A percentile compares a stretch with the other conserved stretches of the same genome.
phyloP scores from a whole-genome alignment of 2,888 invertebrate genomes.

The Cabera pusaria region DNA sequence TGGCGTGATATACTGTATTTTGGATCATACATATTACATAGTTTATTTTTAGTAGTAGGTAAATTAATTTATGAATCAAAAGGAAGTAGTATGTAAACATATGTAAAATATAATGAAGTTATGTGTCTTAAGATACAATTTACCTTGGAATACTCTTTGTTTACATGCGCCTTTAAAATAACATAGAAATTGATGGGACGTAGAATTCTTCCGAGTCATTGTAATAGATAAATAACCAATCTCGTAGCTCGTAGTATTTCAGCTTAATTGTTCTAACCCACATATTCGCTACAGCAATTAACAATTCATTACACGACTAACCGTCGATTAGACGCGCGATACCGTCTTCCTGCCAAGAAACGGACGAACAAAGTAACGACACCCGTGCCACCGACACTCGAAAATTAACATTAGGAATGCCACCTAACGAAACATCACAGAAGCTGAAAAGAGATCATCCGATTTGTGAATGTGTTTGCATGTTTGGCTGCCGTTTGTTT shows the following conservation, averaged over 20 bases:
- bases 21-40: constrained; percentile 32
- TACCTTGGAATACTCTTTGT: no score
- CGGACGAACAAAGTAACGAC: constrained; percentile 51
- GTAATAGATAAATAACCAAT: constrained; percentile 8
- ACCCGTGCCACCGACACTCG: constrained; percentile 60
- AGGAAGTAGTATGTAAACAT: constrained; percentile 24
- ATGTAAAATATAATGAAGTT: no score
- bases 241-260: constrained; percentile 32
- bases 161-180: constrained; percentile 20
- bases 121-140: no score
- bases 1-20: constrained; percentile 61
- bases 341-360: constrained; percentile 80
- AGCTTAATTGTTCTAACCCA: constrained; percentile 46
- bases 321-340: constrained; percentile 61
- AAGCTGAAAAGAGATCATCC: constrained; percentile 60
- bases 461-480: constrained; percentile 77
- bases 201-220: constrained; percentile 15
- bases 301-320: constrained; percentile 38
- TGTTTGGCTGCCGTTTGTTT: constrained; percentile 74
- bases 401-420: constrained; percentile 71
- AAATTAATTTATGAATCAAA: constrained; percentile 11
- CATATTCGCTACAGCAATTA: constrained; percentile 42
- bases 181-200: constrained; percentile 1
- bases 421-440: constrained; percentile 70
- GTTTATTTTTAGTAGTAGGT: constrained; percentile 28